A percentile compares a stretch with the other conserved stretches of the same genome.
phyloP scores from a whole-genome alignment of 35 echinoderm and acorn worm species.

The Apostichopus japonicus region DNA sequence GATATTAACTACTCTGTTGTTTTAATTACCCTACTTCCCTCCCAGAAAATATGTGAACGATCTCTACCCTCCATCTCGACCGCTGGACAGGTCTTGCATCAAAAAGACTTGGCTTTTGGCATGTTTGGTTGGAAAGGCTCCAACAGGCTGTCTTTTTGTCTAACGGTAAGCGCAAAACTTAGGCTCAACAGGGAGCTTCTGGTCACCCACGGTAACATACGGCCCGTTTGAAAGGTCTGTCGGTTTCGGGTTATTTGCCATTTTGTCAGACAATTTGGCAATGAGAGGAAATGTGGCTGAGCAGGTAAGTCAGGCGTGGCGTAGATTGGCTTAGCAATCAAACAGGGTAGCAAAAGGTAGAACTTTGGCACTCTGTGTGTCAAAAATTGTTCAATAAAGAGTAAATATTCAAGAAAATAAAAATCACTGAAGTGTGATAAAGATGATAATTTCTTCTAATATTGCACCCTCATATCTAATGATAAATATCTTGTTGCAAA shows the following conservation, averaged over 20 bases:
- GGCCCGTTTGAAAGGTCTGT: constrained; percentile 35
- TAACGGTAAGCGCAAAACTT: constrained; percentile 22
- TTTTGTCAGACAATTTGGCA: neutral
- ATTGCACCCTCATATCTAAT: no score
- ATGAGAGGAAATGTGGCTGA: constrained; percentile 33
- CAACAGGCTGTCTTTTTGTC: constrained; percentile 22
- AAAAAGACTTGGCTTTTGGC: constrained; percentile 32
- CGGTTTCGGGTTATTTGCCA: neutral
- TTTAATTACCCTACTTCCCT: neutral
- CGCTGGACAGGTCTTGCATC: constrained; percentile 31
- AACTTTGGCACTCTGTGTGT: constrained; percentile 54
- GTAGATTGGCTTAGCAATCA: constrained; percentile 21
- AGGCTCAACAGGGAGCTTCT: constrained; percentile 17
- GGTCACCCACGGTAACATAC: constrained; percentile 30
- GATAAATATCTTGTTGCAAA: no score
- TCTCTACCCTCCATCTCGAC: constrained; percentile 45
- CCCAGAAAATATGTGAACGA: neutral
- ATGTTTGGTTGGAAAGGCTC: constrained; percentile 31
- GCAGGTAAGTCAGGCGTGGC: constrained; percentile 16
- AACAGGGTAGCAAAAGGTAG: constrained; percentile 43
- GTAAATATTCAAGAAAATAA: constrained; percentile 13
- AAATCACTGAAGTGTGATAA: neutral
- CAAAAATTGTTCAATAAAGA: constrained; percentile 43
- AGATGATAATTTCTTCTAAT: neutral
- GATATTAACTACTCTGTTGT: neutral